Conservation (phyloP, 92 coral and sea anemone genomes). For the Porites rus region DNA sequence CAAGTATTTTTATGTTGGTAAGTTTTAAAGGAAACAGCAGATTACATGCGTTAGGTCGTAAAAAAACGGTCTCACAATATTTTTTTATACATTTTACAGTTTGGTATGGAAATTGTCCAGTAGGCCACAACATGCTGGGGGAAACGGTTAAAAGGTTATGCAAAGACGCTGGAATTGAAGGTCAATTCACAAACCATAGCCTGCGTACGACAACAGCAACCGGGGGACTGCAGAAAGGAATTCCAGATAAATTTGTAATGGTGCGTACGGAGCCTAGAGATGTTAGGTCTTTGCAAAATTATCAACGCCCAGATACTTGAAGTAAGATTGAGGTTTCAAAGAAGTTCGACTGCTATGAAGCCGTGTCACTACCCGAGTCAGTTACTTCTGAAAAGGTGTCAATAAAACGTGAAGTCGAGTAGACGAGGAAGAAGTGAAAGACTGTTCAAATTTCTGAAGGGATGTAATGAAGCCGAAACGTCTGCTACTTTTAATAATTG, state of each 20-base stretch:
- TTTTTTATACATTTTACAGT: too few species aligned
- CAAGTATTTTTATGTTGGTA: too few species aligned
- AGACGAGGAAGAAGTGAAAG: not conserved
- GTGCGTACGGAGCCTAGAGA: not conserved
- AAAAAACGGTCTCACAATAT: too few species aligned
- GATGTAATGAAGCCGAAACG: not conserved
- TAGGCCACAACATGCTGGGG: too few species aligned
- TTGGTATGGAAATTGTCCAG: too few species aligned
- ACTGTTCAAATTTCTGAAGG: not conserved
- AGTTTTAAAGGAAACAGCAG: too few species aligned
- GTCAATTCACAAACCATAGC: not conserved
- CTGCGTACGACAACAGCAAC: not conserved
- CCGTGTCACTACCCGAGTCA: not conserved
- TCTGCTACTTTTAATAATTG: not conserved
- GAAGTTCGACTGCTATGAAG: not conserved
- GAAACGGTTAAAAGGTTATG: not conserved
- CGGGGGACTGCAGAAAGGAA: not conserved
- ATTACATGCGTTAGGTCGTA: too few species aligned
- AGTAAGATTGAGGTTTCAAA: not conserved
- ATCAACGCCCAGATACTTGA: not conserved
- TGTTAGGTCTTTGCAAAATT: constrained; percentile 25
- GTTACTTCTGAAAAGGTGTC: not conserved
- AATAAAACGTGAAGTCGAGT: not conserved
- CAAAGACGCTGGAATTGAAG: not conserved
- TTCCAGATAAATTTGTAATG: constrained; percentile 23